phyloP scores from a whole-genome alignment of 2,888 invertebrate species.

The Amiota mariae region DNA sequence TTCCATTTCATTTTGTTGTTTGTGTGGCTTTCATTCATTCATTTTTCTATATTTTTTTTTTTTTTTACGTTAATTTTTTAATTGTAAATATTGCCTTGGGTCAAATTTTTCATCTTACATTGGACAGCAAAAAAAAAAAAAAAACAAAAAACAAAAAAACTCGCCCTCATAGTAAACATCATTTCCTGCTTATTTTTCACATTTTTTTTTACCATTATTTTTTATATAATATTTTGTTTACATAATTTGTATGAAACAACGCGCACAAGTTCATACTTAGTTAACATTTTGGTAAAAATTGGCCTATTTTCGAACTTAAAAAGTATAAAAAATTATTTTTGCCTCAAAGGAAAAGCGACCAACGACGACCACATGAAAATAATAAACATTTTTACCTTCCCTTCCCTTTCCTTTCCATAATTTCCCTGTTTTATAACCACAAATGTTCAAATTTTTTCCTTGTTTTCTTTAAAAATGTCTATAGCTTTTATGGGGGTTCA shows the following conservation, averaged over 20 bases:
- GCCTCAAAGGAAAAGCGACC: conserved; percentile 4
- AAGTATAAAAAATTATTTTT: background rate
- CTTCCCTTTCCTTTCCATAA: background rate
- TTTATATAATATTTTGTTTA: conserved; percentile 52
- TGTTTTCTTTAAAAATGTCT: no score
- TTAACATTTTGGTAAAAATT: conserved; percentile 31
- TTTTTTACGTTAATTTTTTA: conserved; percentile 65
- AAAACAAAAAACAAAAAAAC: background rate
- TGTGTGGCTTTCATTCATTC: conserved; percentile 24
- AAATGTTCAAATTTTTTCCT: conserved; percentile 1
- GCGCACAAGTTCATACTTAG: conserved; percentile 48
- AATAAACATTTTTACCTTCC: background rate
- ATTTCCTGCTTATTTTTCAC: background rate
- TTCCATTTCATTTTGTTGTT: background rate
- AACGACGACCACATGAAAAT: background rate
- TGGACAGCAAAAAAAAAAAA: background rate
- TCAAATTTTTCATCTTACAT: conserved; percentile 60
- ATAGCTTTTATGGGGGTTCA: no score
- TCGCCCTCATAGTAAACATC: conserved; percentile 3
- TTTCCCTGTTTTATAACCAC: background rate
- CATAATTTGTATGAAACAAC: conserved; percentile 67
- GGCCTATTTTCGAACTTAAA: conserved; percentile 15
- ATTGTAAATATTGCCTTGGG: conserved; percentile 66
- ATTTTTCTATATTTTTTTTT: conserved; percentile 55
- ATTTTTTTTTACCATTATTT: background rate